Base-by-base conservation (phyloP, 92 coral and sea anemone species). In the Montipora capitata region DNA sequence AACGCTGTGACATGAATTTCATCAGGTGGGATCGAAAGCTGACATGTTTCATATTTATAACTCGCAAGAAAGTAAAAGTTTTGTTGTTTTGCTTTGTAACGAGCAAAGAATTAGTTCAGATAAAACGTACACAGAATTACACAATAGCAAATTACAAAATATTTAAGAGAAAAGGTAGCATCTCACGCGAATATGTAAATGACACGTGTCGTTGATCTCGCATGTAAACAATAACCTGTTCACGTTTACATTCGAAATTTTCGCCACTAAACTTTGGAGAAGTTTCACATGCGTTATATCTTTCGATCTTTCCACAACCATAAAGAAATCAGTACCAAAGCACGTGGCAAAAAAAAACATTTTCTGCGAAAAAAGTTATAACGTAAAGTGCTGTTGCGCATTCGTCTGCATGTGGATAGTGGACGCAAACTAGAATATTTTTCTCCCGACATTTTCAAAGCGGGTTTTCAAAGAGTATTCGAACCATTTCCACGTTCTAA, bases 251-350 rank as follows among this genome's bases (percentile, higher is more conserved):
- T 45, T 45, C 52, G 52, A 45, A 45, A 45, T 45, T 45, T 45
- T 45, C 52, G 52, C 9, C 6, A 45, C 52, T 1, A 45, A 45
- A 8, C 52, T 45, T 45, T 45, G 52, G 52, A 39, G 74, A 69
- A 69, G 74, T 40, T 69, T 69, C 49, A 69, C 74, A 69, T 69
- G 74, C 74, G 7, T 69, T 69, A 69, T 69, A 69, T 69, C 74
- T 69, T 69, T 69, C 38, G 74, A 69, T 69, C 74, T 69, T 69
- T 69, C 74, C 17, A 69, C 74, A 69, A 69, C 54, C 40, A 69
- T 35, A 69, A 69, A 13, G 38, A 69, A 69, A 69, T 69, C 54
- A 69, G 48, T 41, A 69, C 74, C 8, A 18, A 69, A 69, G 2
- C 74, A 69, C 45, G 17, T n/a, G 54, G 63, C 15, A 4, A 69